phyloP scores from a whole-genome alignment of 2,113 vertebrate species.

The Mustelus asterias region DNA sequence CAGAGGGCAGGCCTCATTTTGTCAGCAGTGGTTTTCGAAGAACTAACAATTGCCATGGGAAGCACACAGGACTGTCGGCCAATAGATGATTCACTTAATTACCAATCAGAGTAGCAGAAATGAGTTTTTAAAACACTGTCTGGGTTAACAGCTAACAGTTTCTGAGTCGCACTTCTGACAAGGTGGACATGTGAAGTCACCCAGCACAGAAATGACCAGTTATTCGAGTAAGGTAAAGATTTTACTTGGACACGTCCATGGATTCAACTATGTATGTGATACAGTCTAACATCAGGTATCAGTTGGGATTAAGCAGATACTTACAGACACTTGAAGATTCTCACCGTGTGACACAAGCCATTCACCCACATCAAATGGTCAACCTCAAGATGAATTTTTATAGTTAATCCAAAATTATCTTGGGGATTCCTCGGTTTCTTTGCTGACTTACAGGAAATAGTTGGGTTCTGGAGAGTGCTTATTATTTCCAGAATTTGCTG shows the following conservation, averaged over 20 bases:
- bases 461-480: neutral
- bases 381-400: neutral
- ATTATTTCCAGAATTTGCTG: neutral
- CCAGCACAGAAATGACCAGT: neutral
- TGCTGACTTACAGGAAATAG: too few species aligned
- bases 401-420: neutral
- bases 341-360: neutral
- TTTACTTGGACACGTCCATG: neutral
- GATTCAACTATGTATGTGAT: neutral
- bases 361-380: neutral
- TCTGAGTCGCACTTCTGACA: neutral
- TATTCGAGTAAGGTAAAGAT: neutral
- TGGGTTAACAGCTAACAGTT: neutral
- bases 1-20: conserved; percentile 83
- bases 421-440: neutral
- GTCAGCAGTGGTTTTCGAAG: conserved; percentile 76
- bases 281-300: neutral
- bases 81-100: conserved; percentile 94
- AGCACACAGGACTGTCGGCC: conserved; percentile 71
- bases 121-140: conserved; percentile 61
- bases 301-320: neutral
- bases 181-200: neutral
- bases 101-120: conserved; percentile 62
- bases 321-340: neutral
- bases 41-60: conserved; percentile 74